Percentiles rank a stretch among this genome's conserved stretches.
phyloP scores from a whole-genome alignment of 2,888 invertebrate genomes.

The Drosophila anceps region DNA sequence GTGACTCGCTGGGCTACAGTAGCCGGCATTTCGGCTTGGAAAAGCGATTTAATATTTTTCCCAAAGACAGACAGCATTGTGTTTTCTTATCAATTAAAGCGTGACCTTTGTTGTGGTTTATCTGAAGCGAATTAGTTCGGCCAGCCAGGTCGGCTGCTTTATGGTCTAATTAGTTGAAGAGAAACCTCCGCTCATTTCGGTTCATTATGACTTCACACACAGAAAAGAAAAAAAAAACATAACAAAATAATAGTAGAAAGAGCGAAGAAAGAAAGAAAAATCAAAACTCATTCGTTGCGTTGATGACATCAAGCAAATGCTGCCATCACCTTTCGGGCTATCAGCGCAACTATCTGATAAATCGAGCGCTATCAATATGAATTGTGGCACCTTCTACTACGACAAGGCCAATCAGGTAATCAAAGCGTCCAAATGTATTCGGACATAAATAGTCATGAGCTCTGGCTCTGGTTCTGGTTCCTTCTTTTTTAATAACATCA shows the following conservation, averaged over 20 bases:
- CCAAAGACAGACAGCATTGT: constrained; percentile 37
- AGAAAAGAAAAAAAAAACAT: background rate
- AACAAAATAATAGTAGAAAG: constrained; percentile 23
- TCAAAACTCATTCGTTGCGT: constrained; percentile 40
- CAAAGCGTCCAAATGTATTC: constrained; percentile 13
- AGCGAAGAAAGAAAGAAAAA: constrained; percentile 34
- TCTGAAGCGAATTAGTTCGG: constrained; percentile 73
- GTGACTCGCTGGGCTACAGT: constrained; percentile 50
- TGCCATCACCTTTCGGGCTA: constrained; percentile 31
- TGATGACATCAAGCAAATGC: constrained; percentile 67
- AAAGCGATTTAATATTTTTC: constrained; percentile 28
- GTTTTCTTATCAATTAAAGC: constrained; percentile 78
- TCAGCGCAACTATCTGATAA: constrained; percentile 48
- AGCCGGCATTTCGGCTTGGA: constrained; percentile 40
- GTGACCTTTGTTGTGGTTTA: constrained; percentile 81
- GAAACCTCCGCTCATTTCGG: constrained; percentile 54
- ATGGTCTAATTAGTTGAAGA: constrained; percentile 79
- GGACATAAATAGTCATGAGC: constrained; percentile 43
- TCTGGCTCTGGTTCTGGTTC: background rate
- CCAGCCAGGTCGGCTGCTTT: constrained; percentile 64
- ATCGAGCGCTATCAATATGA: constrained; percentile 52
- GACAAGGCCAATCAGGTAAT: constrained; percentile 59
- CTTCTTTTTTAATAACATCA: too few relatives aligned
- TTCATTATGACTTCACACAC: constrained; percentile 47
- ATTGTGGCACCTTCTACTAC: constrained; percentile 44